Conservation (phyloP, 2,113 vertebrate genomes). For the Amazona guildingii region DNA sequence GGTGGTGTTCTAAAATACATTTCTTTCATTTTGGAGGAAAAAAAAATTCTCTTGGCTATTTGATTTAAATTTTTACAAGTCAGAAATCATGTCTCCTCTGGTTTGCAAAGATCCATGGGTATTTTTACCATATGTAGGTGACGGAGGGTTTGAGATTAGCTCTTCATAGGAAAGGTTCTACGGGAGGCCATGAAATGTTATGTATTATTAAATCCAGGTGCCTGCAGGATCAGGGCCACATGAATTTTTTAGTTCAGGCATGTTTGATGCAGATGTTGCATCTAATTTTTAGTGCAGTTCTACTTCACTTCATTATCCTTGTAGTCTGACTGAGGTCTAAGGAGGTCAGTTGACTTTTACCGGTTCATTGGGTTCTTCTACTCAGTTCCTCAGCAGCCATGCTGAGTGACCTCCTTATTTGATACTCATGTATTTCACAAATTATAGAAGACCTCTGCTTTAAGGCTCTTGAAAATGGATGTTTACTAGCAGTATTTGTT, state of each 20-base stretch:
- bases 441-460: not conserved
- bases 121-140: not conserved
- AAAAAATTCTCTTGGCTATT: not conserved
- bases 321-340: not conserved
- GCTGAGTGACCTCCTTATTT: not conserved
- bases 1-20: not conserved
- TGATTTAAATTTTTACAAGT: not conserved
- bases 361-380: not conserved
- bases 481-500: not conserved
- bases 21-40: not conserved
- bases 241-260: not conserved
- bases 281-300: not conserved
- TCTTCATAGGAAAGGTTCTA: not conserved
- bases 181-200: not conserved
- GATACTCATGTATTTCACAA: not conserved
- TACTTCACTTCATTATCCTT: not conserved
- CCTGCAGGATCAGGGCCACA: not conserved
- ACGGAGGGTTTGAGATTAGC: not conserved
- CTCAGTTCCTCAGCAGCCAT: not conserved
- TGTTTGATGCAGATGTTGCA: not conserved
- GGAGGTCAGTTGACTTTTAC: not conserved
- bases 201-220: not conserved
- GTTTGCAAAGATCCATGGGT: not conserved
- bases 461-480: not conserved
- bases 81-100: not conserved